phyloP scores from a whole-genome alignment of 1,140 invertebrate genomes.

The Tetramorium simillimum region DNA sequence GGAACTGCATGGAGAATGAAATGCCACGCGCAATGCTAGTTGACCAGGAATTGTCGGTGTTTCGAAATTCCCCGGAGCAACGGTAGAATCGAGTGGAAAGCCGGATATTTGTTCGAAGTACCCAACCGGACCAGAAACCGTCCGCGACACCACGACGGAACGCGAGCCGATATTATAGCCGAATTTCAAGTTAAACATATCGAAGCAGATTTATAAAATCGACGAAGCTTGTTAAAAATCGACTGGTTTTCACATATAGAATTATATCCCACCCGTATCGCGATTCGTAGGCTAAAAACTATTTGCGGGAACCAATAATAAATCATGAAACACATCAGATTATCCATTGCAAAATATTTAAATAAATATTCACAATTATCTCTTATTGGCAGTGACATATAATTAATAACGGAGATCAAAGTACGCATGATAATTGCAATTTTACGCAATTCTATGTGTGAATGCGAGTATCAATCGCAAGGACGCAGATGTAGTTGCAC shows the following conservation, averaged over 20 bases:
- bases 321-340: neutral
- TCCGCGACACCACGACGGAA: neutral
- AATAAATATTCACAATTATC: neutral
- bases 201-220: conserved; percentile 37
- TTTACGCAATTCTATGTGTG: conserved; percentile 9
- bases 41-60: conserved; percentile 23
- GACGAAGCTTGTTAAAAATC: neutral
- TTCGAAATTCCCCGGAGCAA: conserved; percentile 24
- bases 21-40: conserved; percentile 45
- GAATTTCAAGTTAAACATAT: conserved; percentile 67
- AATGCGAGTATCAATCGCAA: conserved; percentile 2
- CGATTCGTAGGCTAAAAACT: conserved; percentile 1
- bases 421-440: neutral
- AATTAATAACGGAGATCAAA: neutral
- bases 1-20: conserved; percentile 47
- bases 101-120: conserved; percentile 43
- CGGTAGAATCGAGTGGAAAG: conserved; percentile 20
- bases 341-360: neutral
- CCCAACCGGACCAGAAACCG: conserved; percentile 13
- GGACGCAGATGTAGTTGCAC: neutral
- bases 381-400: neutral
- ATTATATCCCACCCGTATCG: neutral
- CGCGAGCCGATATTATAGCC: neutral
- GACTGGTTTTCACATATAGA: conserved; percentile 22
- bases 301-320: neutral